Base-by-base conservation (phyloP, 2,888 invertebrate species). In the Metopia argyrocephala region DNA sequence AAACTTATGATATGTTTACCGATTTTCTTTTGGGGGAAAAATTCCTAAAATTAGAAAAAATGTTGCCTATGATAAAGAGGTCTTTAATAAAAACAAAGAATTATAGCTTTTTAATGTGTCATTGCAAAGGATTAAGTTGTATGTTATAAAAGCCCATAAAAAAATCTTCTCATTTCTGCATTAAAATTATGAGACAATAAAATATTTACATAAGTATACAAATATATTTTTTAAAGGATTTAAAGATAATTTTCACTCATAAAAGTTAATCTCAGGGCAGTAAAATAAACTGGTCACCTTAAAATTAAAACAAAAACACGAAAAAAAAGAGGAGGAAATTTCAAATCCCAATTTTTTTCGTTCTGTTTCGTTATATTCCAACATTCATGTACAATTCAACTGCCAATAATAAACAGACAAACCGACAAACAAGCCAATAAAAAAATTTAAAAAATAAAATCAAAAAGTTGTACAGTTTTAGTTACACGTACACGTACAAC, bases 361-460 rank as follows among this genome's bases (percentile, higher is more conserved):
- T 20, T 18, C 18, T 20, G 18, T 62, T 62, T 48, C 31, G 2
- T 28, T 38, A 31, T 31, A 46, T 21, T 18, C 23, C 59, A 31
- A 45, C 21, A 68, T 28, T 9, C 48, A 59, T 66, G 66, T 52
- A 25, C 21, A 59, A 25, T 48, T 48, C 20, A n/a, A 3, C 46
- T 68, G 68, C 68, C 66, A 76, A 68, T 76, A 76, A 46, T 20
- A 45, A 76, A 48, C 28, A 68, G 75, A 62, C 75, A 59, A 56
- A 23, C 54, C 62, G 20, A 52, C 23, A 50, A 71, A 61, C 31
- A 20, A 28, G 20, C 31, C 7, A 38, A 38, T 38, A 38, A 38
- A 38, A 3, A 38, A 38, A 38, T 12, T 12, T 9, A 7, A 38
- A 1, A 9, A 38, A 38, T 50, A 61, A 70, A 61, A 50, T 25